phyloP scores from a whole-genome alignment of 92 coral and sea anemone species.

The Zoanthus gigantus region DNA sequence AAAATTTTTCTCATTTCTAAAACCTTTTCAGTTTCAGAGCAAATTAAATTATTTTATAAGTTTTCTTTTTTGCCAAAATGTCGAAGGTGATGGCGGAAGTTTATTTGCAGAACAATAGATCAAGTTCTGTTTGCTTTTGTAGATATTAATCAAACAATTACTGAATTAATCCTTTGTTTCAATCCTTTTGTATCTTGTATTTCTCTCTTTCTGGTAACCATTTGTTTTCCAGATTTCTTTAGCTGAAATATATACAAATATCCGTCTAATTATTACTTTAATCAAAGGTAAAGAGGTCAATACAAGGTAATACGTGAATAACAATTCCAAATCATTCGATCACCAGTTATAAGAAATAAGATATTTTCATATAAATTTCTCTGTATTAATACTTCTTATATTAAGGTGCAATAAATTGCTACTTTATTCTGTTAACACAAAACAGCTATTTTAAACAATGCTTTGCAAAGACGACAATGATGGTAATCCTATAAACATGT shows the following conservation, averaged over 20 bases:
- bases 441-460: not conserved
- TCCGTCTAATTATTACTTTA: not conserved
- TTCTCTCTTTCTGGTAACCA: not conserved
- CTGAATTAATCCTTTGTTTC: slow-evolving; percentile 12
- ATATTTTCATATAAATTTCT: not conserved
- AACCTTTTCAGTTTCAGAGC: not conserved
- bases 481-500: not conserved
- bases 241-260: not conserved
- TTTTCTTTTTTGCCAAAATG: not conserved
- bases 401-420: not conserved
- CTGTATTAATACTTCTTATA: not conserved
- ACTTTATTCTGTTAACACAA: not conserved
- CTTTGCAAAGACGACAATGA: not conserved
- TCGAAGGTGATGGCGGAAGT: slow-evolving; percentile 18
- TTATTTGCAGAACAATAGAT: slow-evolving; percentile 36
- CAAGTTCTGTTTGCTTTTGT: slow-evolving; percentile 15
- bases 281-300: not conserved
- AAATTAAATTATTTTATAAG: not conserved
- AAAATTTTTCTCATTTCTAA: not conserved
- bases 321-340: not conserved
- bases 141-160: slow-evolving; percentile 11
- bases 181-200: not conserved
- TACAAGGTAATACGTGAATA: not conserved
- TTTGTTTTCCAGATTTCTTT: not conserved
- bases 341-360: not conserved